These are phyloP conservation scores for Pleuronectes platessa DNA, from an alignment of 2,113 vertebrate genomes.

Conservation along the genomic window DNA sequence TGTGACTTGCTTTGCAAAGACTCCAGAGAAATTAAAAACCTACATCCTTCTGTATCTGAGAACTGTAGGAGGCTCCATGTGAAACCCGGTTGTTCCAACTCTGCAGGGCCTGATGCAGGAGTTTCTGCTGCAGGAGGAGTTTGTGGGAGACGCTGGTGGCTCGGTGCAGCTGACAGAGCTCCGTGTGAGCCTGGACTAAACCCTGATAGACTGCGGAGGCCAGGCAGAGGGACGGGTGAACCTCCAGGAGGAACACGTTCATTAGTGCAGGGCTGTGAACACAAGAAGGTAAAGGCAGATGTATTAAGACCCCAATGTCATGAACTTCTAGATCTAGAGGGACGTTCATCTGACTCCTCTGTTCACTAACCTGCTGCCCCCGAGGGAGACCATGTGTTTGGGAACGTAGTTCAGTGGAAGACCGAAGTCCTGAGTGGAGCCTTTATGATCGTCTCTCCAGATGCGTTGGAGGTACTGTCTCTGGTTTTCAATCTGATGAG, in stretches of 20 bases:
- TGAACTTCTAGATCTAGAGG: not conserved
- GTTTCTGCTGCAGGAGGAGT: constrained; percentile 63
- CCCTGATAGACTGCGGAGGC: constrained; percentile 65
- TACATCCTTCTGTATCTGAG: constrained; percentile 79
- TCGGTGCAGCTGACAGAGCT: constrained; percentile 71
- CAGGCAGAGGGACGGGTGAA: constrained; percentile 83
- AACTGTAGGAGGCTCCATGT: constrained; percentile 68
- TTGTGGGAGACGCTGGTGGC: constrained; percentile 52
- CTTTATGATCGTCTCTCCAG: constrained; percentile 64
- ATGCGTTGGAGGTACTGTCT: constrained; percentile 77
- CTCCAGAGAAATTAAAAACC: constrained; percentile 6
- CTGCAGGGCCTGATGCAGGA: constrained; percentile 73
- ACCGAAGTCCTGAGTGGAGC: constrained; percentile 69
- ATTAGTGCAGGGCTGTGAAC: constrained; percentile 75
- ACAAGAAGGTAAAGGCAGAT: not conserved
- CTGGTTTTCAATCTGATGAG: constrained; percentile 78
- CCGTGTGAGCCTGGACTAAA: constrained; percentile 70
- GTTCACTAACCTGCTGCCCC: constrained; percentile 73
- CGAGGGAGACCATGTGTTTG: constrained; percentile 81
- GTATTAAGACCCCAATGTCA: not conserved
- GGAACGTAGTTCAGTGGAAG: constrained; percentile 78
- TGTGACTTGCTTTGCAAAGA: not conserved
- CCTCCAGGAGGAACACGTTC: constrained; percentile 80
- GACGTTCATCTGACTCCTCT: not conserved
- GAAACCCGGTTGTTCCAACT: constrained; percentile 67